A percentile compares a stretch with the other conserved stretches of the same genome.
These are phyloP conservation scores for Lepisosteus osseus DNA, from an alignment of 2,113 vertebrate genomes.

Conservation along the genomic window DNA sequence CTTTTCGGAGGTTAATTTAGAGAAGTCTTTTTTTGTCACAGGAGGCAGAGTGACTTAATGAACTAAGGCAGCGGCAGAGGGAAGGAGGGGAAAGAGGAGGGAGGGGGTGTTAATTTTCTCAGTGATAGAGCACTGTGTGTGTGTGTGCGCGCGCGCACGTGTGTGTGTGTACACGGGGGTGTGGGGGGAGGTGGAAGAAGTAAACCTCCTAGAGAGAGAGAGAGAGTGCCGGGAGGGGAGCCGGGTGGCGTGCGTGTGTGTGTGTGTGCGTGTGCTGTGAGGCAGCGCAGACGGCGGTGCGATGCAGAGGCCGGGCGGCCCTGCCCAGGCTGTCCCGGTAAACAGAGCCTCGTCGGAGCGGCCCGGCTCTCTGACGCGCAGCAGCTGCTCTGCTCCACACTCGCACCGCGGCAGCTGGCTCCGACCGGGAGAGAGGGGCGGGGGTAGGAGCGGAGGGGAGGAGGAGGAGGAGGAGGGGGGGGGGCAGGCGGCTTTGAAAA, in stretches of 20 bases:
- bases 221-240: neutral
- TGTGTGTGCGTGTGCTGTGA: neutral
- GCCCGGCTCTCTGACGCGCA: neutral
- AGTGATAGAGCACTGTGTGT: conserved; percentile 10
- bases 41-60: conserved; percentile 18
- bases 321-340: conserved; percentile 19
- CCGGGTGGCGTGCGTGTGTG: neutral
- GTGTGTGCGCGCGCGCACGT: neutral
- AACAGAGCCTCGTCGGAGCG: conserved; percentile 18
- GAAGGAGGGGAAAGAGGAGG: conserved; percentile 1
- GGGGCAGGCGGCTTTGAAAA: too few species aligned
- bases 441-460: neutral
- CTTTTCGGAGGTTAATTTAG: conserved; percentile 8
- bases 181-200: neutral
- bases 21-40: conserved; percentile 11
- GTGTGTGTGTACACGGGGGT: neutral
- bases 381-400: conserved; percentile 11
- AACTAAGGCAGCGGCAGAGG: conserved; percentile 1
- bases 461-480: too few species aligned
- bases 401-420: neutral
- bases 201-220: neutral
- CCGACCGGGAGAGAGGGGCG: neutral
- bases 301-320: neutral
- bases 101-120: conserved; percentile 7
- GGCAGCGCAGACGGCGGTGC: neutral